Evolutionary conservation across 2,113 vertebrate species (phyloP), one percentile per base, ranked within the genome.

Genomic region (Podocnemis expansa): DNA sequence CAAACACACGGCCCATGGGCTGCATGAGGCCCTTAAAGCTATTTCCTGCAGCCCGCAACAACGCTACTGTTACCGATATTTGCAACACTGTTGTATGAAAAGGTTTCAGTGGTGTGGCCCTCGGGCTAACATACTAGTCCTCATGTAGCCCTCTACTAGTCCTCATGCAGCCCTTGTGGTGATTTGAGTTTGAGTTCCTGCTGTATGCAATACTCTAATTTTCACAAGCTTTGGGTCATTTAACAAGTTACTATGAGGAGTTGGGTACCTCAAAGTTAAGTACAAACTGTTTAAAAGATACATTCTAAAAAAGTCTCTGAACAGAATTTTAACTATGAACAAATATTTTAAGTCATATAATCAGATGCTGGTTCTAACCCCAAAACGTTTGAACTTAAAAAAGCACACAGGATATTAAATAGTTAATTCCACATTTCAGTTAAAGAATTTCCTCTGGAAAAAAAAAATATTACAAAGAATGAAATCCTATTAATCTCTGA

Each of bases 401-500:
- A 94, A 82, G 43, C 58, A 93, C 56, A 91, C 95, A 41, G 41
- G 70, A 16, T 76, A 13, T 83, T 85, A 87, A 55, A 60, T 94
- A 94, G 92, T 78, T 88, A 91, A 85, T 47, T 85, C 70, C 94
- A 70, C 60, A 87, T 85, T 94, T 88, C 89, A 93, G 52, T 83
- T 67, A 92, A 78, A 76, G 49, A 31, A 56, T 60, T 55, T 27
- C 29, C 73, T 67, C 21, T 22, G 38, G 25, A 25, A 4, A 78
- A 25, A 25, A 4, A 78, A 75, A 10, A 56, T 10, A 16, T 17
- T 60, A 87, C 17, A 27, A 45, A 76, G 25, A 76, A 91, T 87
- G 88, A 96, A 96, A 92, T 90, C 79, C 76, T 63, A 88, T 92
- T 87, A 43, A 22, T 14, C 80, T 94, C 82, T 92, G 38, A 38